Conservation (phyloP, 23 tunicate species). For the Trididemnum miniatum region DNA sequence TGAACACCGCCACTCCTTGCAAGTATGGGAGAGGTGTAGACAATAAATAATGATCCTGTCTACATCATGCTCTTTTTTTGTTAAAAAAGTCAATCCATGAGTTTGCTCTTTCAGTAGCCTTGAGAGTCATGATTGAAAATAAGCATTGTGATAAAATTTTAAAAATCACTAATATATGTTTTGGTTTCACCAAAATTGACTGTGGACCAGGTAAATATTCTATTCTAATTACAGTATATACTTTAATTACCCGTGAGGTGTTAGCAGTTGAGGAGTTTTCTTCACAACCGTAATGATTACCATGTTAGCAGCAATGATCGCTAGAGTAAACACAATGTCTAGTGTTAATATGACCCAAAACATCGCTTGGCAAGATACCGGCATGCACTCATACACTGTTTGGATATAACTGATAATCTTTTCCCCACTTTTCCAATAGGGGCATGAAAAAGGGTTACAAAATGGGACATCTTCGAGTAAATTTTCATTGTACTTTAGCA, state of each 20-base stretch:
- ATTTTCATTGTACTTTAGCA: background rate
- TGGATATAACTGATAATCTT: background rate
- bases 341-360: background rate
- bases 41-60: no score
- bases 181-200: no score
- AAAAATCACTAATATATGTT: no score
- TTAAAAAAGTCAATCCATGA: no score
- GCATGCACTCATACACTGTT: conserved; percentile 19
- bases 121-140: no score
- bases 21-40: no score
- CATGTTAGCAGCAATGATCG: background rate
- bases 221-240: no score
- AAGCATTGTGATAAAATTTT: no score
- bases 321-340: background rate
- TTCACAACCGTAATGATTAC: background rate
- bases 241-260: conserved; percentile 34
- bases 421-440: background rate
- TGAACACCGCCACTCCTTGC: no score
- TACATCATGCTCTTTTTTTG: no score
- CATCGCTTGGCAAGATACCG: background rate
- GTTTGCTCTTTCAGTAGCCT: no score
- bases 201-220: no score
- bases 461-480: conserved; percentile 22
- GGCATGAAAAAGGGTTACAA: conserved; percentile 22
- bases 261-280: conserved; percentile 11